phyloP scores from a whole-genome alignment of 2,888 invertebrate species.

The Tubulanus polymorphus region DNA sequence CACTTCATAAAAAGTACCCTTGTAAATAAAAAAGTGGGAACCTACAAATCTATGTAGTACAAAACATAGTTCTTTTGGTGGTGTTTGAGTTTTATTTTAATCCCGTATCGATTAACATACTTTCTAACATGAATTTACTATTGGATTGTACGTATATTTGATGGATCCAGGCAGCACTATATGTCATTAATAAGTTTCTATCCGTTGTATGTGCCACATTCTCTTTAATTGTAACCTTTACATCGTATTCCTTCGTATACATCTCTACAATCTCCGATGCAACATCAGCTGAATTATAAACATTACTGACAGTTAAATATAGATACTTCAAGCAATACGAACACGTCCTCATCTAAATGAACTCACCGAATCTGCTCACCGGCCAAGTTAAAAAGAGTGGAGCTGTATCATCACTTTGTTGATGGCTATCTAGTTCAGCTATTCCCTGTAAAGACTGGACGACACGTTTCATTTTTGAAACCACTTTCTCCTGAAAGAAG shows the following conservation, averaged over 20 bases:
- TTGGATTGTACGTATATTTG: slow-evolving; percentile 51
- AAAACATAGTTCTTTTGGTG: too few species aligned
- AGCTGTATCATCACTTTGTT: too few species aligned
- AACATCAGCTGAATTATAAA: slow-evolving; percentile 28
- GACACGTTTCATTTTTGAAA: slow-evolving; percentile 23
- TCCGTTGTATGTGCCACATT: slow-evolving; percentile 54
- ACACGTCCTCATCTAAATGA: too few species aligned
- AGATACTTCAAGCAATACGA: too few species aligned
- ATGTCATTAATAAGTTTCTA: slow-evolving; percentile 54
- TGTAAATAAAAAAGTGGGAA: too few species aligned
- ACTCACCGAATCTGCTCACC: too few species aligned
- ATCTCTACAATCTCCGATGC: slow-evolving; percentile 35
- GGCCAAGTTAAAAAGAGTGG: too few species aligned
- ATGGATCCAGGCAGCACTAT: slow-evolving; percentile 56
- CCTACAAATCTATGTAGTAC: too few species aligned
- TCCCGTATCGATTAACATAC: slow-evolving; percentile 41
- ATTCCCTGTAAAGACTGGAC: slow-evolving; percentile 23
- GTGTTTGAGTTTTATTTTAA: slow-evolving; percentile 27
- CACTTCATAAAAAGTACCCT: too few species aligned
- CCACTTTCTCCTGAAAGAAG: slow-evolving; percentile 25
- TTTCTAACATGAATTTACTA: slow-evolving; percentile 28
- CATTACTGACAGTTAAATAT: too few species aligned
- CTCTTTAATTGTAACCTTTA: slow-evolving; percentile 52
- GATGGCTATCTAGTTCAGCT: slow-evolving; percentile 22
- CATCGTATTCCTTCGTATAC: slow-evolving; percentile 54